These are phyloP conservation scores for Pinna nobilis DNA, from an alignment of 1,140 invertebrate species.

Conservation along the genomic window DNA sequence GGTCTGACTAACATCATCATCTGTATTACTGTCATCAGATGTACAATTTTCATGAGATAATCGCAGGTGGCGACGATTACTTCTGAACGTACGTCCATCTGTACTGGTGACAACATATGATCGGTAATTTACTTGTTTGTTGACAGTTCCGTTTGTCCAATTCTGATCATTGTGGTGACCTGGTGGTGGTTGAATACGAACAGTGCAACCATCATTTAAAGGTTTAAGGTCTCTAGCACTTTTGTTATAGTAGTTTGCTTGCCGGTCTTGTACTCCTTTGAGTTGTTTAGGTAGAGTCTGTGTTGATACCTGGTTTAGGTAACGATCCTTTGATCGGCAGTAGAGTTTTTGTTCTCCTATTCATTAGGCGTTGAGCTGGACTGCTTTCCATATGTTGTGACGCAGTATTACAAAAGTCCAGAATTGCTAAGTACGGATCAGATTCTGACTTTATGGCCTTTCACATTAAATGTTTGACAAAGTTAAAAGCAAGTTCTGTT, in stretches of 20 bases:
- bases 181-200: neutral
- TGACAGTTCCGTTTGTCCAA: slow-evolving; percentile 6
- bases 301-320: neutral
- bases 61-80: neutral
- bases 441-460: slow-evolving; percentile 21
- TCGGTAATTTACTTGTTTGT: neutral
- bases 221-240: neutral
- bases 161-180: too few relatives aligned
- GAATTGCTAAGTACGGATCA: slow-evolving; percentile 16
- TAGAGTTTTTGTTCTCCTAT: slow-evolving; percentile 42
- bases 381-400: slow-evolving; percentile 14
- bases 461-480: slow-evolving; percentile 39
- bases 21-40: neutral
- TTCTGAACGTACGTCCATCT: neutral
- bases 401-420: slow-evolving; percentile 28
- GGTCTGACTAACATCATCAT: neutral
- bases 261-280: slow-evolving; percentile 16
- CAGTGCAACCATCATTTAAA: slow-evolving; percentile 2
- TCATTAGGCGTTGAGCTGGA: slow-evolving; percentile 43
- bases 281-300: neutral
- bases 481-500: slow-evolving; percentile 43
- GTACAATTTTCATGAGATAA: neutral
- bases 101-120: neutral
- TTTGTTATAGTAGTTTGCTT: slow-evolving; percentile 32
- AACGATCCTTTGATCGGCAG: slow-evolving; percentile 33